Conservation (phyloP, 2,888 invertebrate genomes). For the Drosophila quasianomalipes region DNA sequence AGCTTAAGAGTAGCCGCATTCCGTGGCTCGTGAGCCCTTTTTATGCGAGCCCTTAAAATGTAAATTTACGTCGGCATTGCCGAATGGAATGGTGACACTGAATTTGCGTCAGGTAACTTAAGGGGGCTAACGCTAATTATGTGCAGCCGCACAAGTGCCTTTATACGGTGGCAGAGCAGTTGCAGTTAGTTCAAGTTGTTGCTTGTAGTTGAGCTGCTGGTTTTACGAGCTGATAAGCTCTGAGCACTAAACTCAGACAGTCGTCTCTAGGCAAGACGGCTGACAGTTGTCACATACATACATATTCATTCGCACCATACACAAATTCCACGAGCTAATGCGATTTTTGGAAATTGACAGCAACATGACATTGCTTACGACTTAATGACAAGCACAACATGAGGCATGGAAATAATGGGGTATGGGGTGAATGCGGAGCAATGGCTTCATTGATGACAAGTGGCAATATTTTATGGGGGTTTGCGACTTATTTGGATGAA, state of each 20-base stretch:
- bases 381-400: slow-evolving; percentile 74
- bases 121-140: slow-evolving; percentile 69
- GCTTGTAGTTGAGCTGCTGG: slow-evolving; percentile 36
- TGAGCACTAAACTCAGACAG: slow-evolving; percentile 38
- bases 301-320: slow-evolving; percentile 12
- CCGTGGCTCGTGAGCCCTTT: slow-evolving; percentile 41
- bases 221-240: slow-evolving; percentile 71
- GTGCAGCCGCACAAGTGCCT: slow-evolving; percentile 70
- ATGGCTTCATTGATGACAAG: slow-evolving; percentile 60
- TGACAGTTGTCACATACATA: slow-evolving; percentile 30
- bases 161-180: slow-evolving; percentile 5
- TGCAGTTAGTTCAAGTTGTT: slow-evolving; percentile 1
- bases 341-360: slow-evolving; percentile 79
- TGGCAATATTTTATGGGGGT: slow-evolving; percentile 63
- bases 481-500: slow-evolving; percentile 28
- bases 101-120: slow-evolving; percentile 41
- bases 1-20: slow-evolving; percentile 35
- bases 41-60: slow-evolving; percentile 69
- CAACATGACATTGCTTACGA: slow-evolving; percentile 79
- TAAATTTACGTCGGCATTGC: slow-evolving; percentile 66
- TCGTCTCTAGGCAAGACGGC: neutral
- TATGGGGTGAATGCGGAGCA: neutral
- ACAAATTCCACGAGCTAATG: slow-evolving; percentile 63
- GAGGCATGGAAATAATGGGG: slow-evolving; percentile 9
- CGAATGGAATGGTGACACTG: slow-evolving; percentile 27